Base-by-base conservation (phyloP, 2,113 vertebrate species). In the Nerophis lumbriciformis region DNA sequence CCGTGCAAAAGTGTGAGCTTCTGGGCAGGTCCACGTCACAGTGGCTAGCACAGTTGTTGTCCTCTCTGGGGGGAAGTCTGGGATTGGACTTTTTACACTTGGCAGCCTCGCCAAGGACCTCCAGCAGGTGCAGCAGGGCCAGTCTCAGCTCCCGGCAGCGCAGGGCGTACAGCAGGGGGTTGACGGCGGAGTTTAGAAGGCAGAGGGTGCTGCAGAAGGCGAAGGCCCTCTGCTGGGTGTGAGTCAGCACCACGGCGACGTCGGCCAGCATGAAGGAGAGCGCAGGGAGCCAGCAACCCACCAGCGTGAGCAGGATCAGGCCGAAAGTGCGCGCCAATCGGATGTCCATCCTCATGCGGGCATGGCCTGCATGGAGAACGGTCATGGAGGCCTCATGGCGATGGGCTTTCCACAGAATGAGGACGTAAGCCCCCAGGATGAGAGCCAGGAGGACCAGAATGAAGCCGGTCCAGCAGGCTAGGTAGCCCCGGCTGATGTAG, bases 151-250 rank as follows among this genome's bases (percentile, higher is more conserved):
- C 94, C 69, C 88, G 75, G 75, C 94, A 97, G 21, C 93, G 51
- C 64, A 94, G 85, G 36, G 92, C 95, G 0, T 98, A 98, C 38
- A 98, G 89, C 44, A 96, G 56, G 0, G 95, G 95, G 80, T 98
- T 96, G 61, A 94, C 82, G 68, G 92, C 85, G 21, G 94, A 95
- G 83, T 98, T 95, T 63, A 95, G 74, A 28, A 98, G 89, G 69
- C 94, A 98, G 48, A 98, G 92, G 44, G 91, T 93, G 85, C 93
- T 92, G 75, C 92, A 96, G 75, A 97, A 98, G 66, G 95, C 94
- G 1, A 97, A 98, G 36, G 78, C 88, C 62, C 89, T 87, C 87
- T 89, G 92, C 60, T 91, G 81, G 28, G 0, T 21, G 0, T 2
- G 8, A 1, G 64, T 90, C 56, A 95, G 83, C 0, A 8, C 14